Conservation (phyloP, 2,797 vertebrate genomes). For the Gymnothorax javanicus region DNA sequence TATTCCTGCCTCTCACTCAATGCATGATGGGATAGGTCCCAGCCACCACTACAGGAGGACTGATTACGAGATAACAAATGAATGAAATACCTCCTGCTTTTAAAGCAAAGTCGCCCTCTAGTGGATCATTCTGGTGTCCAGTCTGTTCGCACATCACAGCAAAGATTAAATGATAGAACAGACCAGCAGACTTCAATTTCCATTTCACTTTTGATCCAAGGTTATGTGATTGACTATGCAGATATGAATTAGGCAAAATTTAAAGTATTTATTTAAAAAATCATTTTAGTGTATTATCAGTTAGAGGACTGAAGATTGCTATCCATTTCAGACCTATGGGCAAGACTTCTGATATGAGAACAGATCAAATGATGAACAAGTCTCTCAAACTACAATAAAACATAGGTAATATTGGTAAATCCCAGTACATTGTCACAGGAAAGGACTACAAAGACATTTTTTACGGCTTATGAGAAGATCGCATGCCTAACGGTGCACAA, state of each 20-base stretch:
- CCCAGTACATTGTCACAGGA: neutral
- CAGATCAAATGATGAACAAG: neutral
- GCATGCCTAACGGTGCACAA: neutral
- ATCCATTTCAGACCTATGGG: too few relatives aligned
- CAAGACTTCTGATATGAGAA: neutral
- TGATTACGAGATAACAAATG: neutral
- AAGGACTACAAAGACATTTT: neutral
- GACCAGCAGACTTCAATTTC: neutral
- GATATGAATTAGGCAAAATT: neutral
- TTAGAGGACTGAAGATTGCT: too few relatives aligned
- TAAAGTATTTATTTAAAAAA: neutral
- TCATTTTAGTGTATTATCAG: too few relatives aligned
- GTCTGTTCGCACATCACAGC: neutral
- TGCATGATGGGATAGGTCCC: too few relatives aligned
- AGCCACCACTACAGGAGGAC: too few relatives aligned
- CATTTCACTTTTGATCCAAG: neutral
- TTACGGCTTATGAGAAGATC: neutral
- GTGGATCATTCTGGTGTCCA: neutral
- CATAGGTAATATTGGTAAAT: neutral
- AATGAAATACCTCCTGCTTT: neutral
- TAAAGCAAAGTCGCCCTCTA: conserved; percentile 32
- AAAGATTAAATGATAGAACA: neutral
- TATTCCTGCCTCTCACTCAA: too few relatives aligned
- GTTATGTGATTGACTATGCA: too few relatives aligned
- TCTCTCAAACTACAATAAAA: neutral